Conservation (phyloP, 2,797 vertebrate genomes). For the Emydoidea blandingii region DNA sequence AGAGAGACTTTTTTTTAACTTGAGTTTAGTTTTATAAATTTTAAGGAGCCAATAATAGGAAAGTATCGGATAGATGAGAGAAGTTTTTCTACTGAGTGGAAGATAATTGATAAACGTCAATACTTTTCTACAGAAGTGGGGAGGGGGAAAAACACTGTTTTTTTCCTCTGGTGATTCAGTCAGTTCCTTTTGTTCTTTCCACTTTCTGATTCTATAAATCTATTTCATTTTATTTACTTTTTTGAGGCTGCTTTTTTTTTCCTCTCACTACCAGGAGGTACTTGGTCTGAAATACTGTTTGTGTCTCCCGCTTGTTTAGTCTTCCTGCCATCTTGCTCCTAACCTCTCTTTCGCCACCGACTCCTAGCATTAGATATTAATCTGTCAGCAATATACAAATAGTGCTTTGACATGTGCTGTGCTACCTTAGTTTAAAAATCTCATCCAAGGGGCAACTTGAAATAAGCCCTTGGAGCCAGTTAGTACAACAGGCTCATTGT, state of each 20-base stretch:
- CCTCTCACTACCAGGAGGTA: neutral
- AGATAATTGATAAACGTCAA: neutral
- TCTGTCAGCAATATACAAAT: neutral
- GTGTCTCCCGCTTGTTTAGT: neutral
- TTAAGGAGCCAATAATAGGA: neutral
- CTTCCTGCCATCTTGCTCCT: neutral
- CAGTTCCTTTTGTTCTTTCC: no score
- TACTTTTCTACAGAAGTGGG: neutral
- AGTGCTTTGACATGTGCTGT: neutral
- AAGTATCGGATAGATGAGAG: neutral
- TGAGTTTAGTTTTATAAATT: neutral
- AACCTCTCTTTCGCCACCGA: rapidly evolving
- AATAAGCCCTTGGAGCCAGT: neutral
- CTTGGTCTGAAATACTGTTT: neutral
- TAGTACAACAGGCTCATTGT: neutral
- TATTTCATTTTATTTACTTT: neutral
- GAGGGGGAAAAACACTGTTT: no score
- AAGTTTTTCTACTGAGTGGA: neutral
- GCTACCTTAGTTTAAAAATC: neutral
- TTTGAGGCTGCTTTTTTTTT: neutral
- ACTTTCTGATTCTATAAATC: no score
- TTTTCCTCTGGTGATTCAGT: neutral
- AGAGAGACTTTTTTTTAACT: neutral
- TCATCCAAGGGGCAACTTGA: neutral
- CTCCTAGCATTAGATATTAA: neutral